Evolutionary conservation across 2,797 vertebrate genomes (phyloP).

Genomic region (Babyrousa celebensis): DNA sequence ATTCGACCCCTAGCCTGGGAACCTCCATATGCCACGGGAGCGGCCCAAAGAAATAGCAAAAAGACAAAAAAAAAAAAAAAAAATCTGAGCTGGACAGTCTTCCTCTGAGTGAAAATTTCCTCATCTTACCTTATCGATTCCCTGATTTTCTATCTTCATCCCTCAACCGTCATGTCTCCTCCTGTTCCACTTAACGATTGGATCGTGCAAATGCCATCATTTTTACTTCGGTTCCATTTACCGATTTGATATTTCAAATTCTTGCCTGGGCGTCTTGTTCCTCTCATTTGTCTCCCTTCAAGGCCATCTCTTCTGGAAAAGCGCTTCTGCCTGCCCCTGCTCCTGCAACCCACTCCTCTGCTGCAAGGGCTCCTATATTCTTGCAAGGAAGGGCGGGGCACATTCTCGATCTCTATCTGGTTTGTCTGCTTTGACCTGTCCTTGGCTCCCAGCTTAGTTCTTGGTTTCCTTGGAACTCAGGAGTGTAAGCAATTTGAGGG

Average conservation of each 20-base stretch:
- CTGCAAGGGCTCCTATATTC: slow-evolving; percentile 30
- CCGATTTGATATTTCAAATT: slow-evolving; percentile 54
- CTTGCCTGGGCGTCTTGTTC: background rate
- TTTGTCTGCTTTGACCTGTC: slow-evolving; percentile 74
- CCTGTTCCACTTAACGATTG: background rate
- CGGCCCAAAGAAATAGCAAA: no score
- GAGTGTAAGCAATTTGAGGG: slow-evolving; percentile 71
- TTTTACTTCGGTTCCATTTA: slow-evolving; percentile 30
- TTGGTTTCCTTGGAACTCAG: slow-evolving; percentile 62
- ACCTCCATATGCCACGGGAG: no score
- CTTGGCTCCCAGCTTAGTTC: slow-evolving; percentile 40
- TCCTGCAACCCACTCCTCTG: background rate
- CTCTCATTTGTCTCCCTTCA: slow-evolving; percentile 47
- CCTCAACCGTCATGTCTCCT: slow-evolving; percentile 38
- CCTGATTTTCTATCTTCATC: slow-evolving; percentile 46
- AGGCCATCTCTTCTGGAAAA: slow-evolving; percentile 2
- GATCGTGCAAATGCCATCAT: background rate
- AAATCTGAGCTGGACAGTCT: background rate
- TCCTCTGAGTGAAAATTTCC: slow-evolving; percentile 49
- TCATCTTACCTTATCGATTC: slow-evolving; percentile 66
- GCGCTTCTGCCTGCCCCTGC: background rate
- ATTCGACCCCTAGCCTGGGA: no score
- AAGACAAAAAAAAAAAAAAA: no score
- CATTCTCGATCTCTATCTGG: slow-evolving; percentile 73
- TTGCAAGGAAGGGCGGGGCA: slow-evolving; percentile 36